These are phyloP conservation scores for Zaprionus ghesquierei DNA, from an alignment of 1,140 invertebrate genomes.

Conservation along the genomic window DNA sequence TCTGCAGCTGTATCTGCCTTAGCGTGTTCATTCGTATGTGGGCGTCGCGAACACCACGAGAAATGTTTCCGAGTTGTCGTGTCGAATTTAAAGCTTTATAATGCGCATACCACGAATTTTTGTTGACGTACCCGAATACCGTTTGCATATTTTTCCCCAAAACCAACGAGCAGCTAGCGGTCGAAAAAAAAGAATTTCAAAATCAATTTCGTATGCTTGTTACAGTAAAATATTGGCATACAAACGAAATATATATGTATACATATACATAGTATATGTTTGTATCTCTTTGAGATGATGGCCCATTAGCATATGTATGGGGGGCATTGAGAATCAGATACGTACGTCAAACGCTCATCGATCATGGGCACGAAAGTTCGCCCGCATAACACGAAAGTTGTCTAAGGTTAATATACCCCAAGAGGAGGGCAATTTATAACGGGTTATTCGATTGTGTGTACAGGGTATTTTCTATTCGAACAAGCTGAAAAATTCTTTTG, in stretches of 20 bases:
- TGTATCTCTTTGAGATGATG: background rate
- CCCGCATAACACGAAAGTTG: constrained; percentile 24
- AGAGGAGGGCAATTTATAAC: background rate
- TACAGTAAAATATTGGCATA: constrained; percentile 44
- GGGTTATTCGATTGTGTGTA: background rate
- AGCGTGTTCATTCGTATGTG: constrained; percentile 63
- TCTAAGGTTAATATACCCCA: constrained; percentile 23
- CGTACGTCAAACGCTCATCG: constrained; percentile 44
- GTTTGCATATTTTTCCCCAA: constrained; percentile 59
- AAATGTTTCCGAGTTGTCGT: constrained; percentile 78
- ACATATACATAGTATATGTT: no score
- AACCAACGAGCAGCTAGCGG: constrained; percentile 22
- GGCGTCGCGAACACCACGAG: constrained; percentile 52
- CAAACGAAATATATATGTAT: background rate
- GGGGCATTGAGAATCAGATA: constrained; percentile 2
- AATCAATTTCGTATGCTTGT: constrained; percentile 39
- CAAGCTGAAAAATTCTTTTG: background rate
- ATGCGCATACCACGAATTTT: constrained; percentile 76
- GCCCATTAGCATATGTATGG: constrained; percentile 29
- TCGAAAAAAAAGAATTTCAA: constrained; percentile 31
- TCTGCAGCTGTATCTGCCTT: constrained; percentile 24
- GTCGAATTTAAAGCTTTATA: constrained; percentile 74
- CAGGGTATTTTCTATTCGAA: background rate
- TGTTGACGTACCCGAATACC: constrained; percentile 75
- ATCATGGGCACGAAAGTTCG: constrained; percentile 43